phyloP scores from a whole-genome alignment of 2,797 vertebrate genomes.

The Poeciliopsis infans region DNA sequence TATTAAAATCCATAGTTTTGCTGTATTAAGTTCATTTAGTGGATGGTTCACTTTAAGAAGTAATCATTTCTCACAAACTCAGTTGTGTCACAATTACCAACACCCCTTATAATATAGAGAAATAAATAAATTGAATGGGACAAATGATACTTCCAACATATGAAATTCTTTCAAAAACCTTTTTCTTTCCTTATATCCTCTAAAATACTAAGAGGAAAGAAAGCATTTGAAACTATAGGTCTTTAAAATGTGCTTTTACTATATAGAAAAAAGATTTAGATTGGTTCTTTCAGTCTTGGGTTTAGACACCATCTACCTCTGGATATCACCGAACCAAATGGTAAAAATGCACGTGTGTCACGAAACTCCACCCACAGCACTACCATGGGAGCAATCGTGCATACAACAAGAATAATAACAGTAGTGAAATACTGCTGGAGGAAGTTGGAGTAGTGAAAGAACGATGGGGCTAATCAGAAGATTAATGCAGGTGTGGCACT shows the following conservation, averaged over 20 bases:
- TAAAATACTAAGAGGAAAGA: too few species aligned
- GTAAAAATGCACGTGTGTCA: not conserved
- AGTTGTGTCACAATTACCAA: not conserved
- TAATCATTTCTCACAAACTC: too few species aligned
- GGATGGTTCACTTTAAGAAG: too few species aligned
- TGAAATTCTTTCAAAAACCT: too few species aligned
- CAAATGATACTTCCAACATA: not conserved
- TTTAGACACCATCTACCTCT: not conserved
- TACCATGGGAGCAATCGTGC: not conserved
- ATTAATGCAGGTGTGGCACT: not conserved
- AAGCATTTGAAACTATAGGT: too few species aligned
- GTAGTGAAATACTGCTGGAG: not conserved
- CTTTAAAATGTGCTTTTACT: too few species aligned
- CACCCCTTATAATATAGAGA: not conserved
- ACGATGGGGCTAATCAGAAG: not conserved
- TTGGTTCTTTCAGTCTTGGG: not conserved
- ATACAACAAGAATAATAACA: not conserved
- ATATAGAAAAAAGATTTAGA: not conserved
- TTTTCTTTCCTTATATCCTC: not conserved
- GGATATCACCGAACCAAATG: not conserved
- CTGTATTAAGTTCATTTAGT: not conserved
- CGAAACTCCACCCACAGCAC: not conserved
- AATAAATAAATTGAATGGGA: not conserved
- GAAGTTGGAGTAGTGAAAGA: not conserved
- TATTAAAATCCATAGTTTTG: not conserved